A percentile compares a stretch with the other conserved stretches of the same genome.
phyloP scores from a whole-genome alignment of 2,888 invertebrate species.

The Cartodere bifasciata region DNA sequence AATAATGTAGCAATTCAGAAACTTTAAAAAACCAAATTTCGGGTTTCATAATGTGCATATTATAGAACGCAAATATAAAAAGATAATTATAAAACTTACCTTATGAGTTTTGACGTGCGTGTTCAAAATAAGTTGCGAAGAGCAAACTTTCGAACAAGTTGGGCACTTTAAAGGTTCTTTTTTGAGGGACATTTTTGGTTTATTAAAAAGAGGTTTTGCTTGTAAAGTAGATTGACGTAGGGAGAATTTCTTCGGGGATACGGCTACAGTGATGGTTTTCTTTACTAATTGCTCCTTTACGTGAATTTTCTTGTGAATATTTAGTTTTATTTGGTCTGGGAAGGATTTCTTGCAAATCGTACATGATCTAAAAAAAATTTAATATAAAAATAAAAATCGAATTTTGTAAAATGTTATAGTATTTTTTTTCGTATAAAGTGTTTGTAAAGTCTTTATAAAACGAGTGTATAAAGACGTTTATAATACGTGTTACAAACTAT shows the following conservation, averaged over 20 bases:
- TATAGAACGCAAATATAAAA: too few species aligned
- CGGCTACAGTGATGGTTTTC: constrained; percentile 19
- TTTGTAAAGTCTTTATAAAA: too few species aligned
- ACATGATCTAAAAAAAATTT: too few species aligned
- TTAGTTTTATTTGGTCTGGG: constrained; percentile 18
- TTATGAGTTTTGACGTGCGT: constrained; percentile 25
- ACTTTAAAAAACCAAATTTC: too few species aligned
- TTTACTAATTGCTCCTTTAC: constrained; percentile 25
- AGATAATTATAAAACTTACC: too few species aligned
- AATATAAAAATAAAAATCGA: too few species aligned
- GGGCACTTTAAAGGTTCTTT: constrained; percentile 21
- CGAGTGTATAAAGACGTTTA: too few species aligned
- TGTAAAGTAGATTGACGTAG: too few species aligned
- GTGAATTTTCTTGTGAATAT: constrained; percentile 26
- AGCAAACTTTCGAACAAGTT: constrained; percentile 24
- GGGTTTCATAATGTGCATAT: too few species aligned
- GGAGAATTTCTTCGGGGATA: constrained; percentile 25
- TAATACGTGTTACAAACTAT: too few species aligned
- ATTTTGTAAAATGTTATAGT: constrained; percentile 10
- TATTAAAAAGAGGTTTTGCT: not conserved
- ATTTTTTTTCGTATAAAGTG: constrained; percentile 11
- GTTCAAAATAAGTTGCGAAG: constrained; percentile 18
- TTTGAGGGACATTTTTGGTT: constrained; percentile 11
- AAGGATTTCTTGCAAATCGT: constrained; percentile 25
- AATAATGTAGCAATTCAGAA: too few species aligned